These are phyloP conservation scores for Phlogophora meticulosa DNA, from an alignment of 2,888 invertebrate genomes.

Conservation along the genomic window DNA sequence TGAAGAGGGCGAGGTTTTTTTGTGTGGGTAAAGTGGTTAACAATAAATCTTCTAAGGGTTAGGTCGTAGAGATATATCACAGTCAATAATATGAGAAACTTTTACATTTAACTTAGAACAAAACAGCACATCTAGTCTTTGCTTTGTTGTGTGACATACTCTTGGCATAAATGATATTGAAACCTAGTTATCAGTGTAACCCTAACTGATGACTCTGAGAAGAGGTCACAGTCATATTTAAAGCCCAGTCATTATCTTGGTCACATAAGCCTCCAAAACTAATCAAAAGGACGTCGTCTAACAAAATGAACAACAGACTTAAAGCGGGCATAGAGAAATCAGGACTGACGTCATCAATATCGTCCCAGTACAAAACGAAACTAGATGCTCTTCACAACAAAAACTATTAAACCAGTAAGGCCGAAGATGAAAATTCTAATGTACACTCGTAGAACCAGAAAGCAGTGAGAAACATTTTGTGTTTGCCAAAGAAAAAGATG, in stretches of 20 bases:
- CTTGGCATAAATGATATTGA: too few relatives aligned
- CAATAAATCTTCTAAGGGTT: not conserved
- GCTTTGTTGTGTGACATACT: too few relatives aligned
- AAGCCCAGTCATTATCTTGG: too few relatives aligned
- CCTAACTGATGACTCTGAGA: too few relatives aligned
- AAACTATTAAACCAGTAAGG: conserved; percentile 81
- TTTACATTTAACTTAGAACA: too few relatives aligned
- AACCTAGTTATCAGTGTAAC: too few relatives aligned
- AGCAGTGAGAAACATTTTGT: conserved; percentile 90
- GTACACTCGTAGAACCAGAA: conserved; percentile 84
- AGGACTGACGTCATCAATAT: conserved; percentile 85
- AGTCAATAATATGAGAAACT: not conserved
- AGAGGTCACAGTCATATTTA: too few relatives aligned
- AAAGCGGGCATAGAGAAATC: conserved; percentile 87
- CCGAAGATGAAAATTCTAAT: conserved; percentile 84
- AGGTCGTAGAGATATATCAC: not conserved
- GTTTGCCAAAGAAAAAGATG: conserved; percentile 92
- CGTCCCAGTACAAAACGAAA: conserved; percentile 89
- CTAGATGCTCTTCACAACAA: conserved; percentile 88
- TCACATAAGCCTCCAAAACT: conserved; percentile 95
- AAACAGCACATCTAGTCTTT: too few relatives aligned
- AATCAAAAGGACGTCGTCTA: conserved; percentile 92
- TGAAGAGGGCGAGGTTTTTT: conserved; percentile 21
- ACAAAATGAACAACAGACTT: conserved; percentile 90
- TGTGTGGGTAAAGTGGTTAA: not conserved